Evolutionary conservation across 53 echinoderm and acorn worm species (phyloP), one percentile per base, ranked within the genome.

Genomic region (Apostichopus leukothele): DNA sequence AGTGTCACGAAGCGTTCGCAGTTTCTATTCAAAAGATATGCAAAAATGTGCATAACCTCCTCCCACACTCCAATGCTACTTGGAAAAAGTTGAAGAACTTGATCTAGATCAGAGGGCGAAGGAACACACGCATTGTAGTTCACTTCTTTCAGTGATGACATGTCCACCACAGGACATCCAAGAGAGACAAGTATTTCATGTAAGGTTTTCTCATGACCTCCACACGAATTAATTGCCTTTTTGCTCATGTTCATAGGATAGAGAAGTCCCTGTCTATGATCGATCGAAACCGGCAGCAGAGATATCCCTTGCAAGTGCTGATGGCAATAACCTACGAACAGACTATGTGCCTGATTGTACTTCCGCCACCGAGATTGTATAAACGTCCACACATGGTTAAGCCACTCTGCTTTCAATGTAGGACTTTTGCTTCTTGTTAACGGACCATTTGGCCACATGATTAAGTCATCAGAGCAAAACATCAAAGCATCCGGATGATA

Each of bases 361-460:
- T 3, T 25, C 9, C 13, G 3, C 52, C 76, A 27, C 76, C 39
- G 77, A 5, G 13, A 76, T 5, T 23, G 75, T 19, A 87, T 7
- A 74, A 75, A 74, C 6, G 21, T 57, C 74, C 74, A 75, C 8
- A 87, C 5, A 16, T 74, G 0, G 4, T n/a, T 9, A 0, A 87
- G 2, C 88, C 74, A 87, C 18, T 75, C 5, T 7, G 6, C 11
- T 12, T 18, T 63, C 19, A 19, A 22, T 20, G 5, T 53, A 16
- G 1, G 7, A 14, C n/a, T 1, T 75, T 53, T 1, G 18, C 6
- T 19, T 52, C 4, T 87, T 4, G 21, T 19, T 50, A 22, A 1
- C 67, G 71, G 86, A 12, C 81, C 60, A 23, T 55, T 21, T 13
- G 85, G 67, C 85, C 67, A 85, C 4, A 21, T 59, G 5, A 85